These are phyloP conservation scores for Luidia sarsii DNA, from an alignment of 53 echinoderm and acorn worm genomes.

Conservation along the genomic window DNA sequence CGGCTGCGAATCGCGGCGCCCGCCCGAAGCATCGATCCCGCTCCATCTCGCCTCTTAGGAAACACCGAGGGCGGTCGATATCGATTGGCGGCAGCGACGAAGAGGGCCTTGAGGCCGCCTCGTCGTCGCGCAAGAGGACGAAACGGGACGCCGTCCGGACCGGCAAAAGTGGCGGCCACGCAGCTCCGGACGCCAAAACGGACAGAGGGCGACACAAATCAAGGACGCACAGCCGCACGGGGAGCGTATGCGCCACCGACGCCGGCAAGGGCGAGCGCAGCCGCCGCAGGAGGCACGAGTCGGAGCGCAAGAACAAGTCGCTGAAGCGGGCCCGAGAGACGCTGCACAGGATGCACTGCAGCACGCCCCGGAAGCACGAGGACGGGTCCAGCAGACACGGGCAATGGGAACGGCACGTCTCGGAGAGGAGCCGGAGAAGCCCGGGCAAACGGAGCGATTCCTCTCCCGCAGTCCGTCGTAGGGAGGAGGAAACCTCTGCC, in stretches of 20 bases:
- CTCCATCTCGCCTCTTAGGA: conserved; percentile 4
- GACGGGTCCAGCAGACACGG: neutral
- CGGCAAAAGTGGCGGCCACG: neutral
- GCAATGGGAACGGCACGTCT: neutral
- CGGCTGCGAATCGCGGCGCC: neutral
- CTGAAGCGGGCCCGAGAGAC: conserved; percentile 24
- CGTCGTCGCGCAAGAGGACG: neutral
- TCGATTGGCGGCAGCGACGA: neutral
- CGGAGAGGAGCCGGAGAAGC: too few species aligned
- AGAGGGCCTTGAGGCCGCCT: neutral
- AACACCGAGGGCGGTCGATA: neutral
- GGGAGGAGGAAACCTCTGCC: too few species aligned
- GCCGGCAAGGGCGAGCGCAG: neutral
- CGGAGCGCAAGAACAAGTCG: conserved; percentile 31
- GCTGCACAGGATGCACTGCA: conserved; percentile 22
- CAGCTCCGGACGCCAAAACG: neutral
- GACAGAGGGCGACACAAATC: neutral
- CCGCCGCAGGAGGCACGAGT: conserved; percentile 25
- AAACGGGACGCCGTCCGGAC: neutral
- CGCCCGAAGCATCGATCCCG: neutral
- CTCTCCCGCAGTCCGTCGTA: too few species aligned
- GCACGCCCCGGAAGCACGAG: conserved; percentile 27
- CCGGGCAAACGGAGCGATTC: too few species aligned
- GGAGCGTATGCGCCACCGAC: neutral
- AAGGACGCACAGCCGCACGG: neutral